Evolutionary conservation across 1,140 invertebrate species (phyloP).

Genomic region (Nymphalis io): DNA sequence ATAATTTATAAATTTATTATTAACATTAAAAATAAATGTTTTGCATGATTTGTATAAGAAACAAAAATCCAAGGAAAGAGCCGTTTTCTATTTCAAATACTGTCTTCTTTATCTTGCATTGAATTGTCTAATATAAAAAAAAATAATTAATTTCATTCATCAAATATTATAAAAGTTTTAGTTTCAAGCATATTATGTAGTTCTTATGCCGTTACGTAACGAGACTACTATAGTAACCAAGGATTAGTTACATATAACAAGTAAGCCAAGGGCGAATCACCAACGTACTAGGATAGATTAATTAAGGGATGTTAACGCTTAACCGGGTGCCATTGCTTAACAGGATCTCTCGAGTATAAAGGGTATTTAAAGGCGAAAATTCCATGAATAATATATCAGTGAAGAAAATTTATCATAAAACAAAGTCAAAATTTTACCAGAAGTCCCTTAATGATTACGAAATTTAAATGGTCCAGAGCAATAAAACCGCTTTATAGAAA

Average conservation of each 20-base stretch:
- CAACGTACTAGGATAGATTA: conserved; percentile 34
- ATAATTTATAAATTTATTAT: too few species aligned
- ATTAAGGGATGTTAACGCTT: conserved; percentile 36
- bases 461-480: too few species aligned
- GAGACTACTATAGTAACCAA: conserved; percentile 5
- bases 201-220: not conserved
- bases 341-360: conserved; percentile 20
- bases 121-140: not conserved
- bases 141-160: not conserved
- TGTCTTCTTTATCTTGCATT: too few species aligned
- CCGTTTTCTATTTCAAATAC: too few species aligned
- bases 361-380: conserved; percentile 14
- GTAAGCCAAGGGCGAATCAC: conserved; percentile 28
- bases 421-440: too few species aligned
- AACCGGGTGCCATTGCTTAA: conserved; percentile 29
- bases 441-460: too few species aligned
- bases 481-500: too few species aligned
- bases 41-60: too few species aligned
- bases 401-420: conserved; percentile 19
- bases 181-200: too few species aligned
- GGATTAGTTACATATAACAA: conserved; percentile 11
- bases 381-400: conserved; percentile 17
- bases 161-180: too few species aligned
- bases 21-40: too few species aligned
- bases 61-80: too few species aligned